Conservation (phyloP, 2,113 vertebrate species). For the Oncorhynchus kisutch region DNA sequence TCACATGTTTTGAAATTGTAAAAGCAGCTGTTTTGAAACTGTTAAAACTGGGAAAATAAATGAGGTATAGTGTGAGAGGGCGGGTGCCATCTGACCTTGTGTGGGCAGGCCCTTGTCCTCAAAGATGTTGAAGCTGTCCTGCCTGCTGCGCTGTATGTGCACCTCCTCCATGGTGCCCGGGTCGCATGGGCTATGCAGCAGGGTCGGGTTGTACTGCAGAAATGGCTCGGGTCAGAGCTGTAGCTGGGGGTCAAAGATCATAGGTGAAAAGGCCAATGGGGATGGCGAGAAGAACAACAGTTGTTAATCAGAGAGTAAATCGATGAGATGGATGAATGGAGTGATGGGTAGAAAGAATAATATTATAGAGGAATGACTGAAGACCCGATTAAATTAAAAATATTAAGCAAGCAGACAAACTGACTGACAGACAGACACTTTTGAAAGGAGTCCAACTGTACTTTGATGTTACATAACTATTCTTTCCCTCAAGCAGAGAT, state of each 20-base stretch:
- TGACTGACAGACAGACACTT: no score
- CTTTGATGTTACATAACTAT: no score
- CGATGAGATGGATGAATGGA: background rate
- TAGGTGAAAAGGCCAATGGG: background rate
- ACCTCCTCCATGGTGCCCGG: conserved; percentile 69
- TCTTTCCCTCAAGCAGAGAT: no score
- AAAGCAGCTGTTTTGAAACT: no score
- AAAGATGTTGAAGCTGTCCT: conserved; percentile 97
- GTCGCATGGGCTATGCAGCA: conserved; percentile 85
- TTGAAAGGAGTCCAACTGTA: no score
- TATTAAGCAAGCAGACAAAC: no score
- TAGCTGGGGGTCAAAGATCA: conserved; percentile 76
- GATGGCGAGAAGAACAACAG: background rate
- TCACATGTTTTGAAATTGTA: no score
- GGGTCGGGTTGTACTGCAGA: conserved; percentile 92
- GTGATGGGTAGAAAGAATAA: no score
- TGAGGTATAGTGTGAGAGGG: background rate
- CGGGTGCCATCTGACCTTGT: conserved; percentile 68
- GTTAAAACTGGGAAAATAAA: no score
- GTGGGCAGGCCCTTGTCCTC: conserved; percentile 91
- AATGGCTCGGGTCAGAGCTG: conserved; percentile 96
- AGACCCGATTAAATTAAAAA: no score
- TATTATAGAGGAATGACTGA: no score
- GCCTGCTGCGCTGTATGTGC: conserved; percentile 62
- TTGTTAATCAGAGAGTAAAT: background rate